phyloP scores from a whole-genome alignment of 1,140 invertebrate genomes.

The Diorhabda elongata region DNA sequence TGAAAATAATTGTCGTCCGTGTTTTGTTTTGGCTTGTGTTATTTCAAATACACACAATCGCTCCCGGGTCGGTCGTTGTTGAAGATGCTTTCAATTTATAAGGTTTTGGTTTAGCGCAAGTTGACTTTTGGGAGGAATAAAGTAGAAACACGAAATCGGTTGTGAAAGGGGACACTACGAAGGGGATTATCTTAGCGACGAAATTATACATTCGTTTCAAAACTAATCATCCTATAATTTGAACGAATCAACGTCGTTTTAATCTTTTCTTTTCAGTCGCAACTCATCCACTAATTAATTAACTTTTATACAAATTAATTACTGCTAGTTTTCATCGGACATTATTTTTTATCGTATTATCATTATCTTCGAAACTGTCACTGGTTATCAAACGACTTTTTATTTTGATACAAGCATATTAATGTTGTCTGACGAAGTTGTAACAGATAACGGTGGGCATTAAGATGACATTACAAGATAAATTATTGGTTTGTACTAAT shows the following conservation, averaged over 20 bases:
- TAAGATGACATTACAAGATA: constrained; percentile 4
- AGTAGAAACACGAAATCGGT: constrained; percentile 24
- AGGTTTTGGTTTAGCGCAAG: constrained; percentile 35
- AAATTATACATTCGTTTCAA: too few species aligned
- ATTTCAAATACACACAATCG: constrained; percentile 35
- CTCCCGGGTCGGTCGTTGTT: constrained; percentile 33
- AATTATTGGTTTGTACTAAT: neutral
- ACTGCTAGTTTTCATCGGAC: constrained; percentile 9
- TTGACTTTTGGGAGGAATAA: constrained; percentile 38
- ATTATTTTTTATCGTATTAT: constrained; percentile 5
- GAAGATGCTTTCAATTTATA: constrained; percentile 40
- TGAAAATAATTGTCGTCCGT: constrained; percentile 41
- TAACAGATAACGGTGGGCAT: constrained; percentile 13
- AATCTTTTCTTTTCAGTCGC: neutral
- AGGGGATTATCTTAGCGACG: too few species aligned
- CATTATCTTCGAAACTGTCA: constrained; percentile 14
- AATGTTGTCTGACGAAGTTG: constrained; percentile 13
- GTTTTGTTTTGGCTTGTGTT: constrained; percentile 38
- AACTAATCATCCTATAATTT: neutral
- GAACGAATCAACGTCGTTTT: neutral
- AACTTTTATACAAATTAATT: constrained; percentile 1
- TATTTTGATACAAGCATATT: neutral
- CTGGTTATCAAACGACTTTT: constrained; percentile 3
- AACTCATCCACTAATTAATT: constrained; percentile 8
- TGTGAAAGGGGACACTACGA: neutral